phyloP scores from a whole-genome alignment of 2,888 invertebrate species.

The Lasioglossum villosulum region DNA sequence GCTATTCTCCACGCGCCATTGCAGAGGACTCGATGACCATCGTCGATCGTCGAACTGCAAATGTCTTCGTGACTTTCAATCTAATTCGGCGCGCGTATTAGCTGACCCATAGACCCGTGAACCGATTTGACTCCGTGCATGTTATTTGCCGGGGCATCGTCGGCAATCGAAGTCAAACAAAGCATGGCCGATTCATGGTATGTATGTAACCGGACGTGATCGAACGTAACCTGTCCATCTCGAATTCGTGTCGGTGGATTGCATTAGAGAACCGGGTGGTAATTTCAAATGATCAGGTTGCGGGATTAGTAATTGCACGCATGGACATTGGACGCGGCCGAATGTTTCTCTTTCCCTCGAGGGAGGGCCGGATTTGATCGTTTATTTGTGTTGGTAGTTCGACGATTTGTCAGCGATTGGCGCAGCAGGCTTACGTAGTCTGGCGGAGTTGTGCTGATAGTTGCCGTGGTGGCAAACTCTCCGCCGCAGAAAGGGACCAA shows the following conservation, averaged over 20 bases:
- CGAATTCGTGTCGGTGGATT: slow-evolving; percentile 15
- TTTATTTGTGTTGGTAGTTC: slow-evolving; percentile 31
- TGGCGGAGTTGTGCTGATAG: not conserved
- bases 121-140: not conserved
- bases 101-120: not conserved
- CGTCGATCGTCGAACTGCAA: no score
- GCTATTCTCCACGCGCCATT: no score
- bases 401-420: slow-evolving; percentile 7
- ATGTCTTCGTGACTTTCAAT: no score
- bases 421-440: not conserved
- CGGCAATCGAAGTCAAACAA: slow-evolving; percentile 16
- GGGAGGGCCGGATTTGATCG: slow-evolving; percentile 11
- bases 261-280: slow-evolving; percentile 25
- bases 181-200: not conserved
- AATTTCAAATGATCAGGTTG: slow-evolving; percentile 37
- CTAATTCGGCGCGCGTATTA: no score
- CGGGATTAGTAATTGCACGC: slow-evolving; percentile 19
- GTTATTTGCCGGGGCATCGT: slow-evolving; percentile 5
- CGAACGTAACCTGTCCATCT: slow-evolving; percentile 25
- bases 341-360: not conserved
- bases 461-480: slow-evolving; percentile 12
- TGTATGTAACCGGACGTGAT: not conserved
- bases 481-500: slow-evolving; percentile 21
- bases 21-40: no score
- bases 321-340: not conserved